These are phyloP conservation scores for Toxostoma redivivum DNA, from an alignment of 2,113 vertebrate genomes.

Conservation along the genomic window DNA sequence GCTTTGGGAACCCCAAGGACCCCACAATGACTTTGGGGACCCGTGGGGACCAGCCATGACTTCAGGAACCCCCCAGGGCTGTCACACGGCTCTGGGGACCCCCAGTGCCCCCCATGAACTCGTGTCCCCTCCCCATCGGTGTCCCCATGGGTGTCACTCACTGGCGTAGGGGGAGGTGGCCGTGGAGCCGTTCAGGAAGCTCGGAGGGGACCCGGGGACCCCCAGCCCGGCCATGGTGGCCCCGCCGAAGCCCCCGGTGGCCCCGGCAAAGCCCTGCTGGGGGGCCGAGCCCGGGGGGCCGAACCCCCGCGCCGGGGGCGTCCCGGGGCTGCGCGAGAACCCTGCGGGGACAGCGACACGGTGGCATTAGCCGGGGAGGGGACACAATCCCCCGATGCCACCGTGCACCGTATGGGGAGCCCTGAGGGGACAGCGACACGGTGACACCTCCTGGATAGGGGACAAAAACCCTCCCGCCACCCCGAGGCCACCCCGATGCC, in stretches of 20 bases:
- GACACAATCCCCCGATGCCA: no score
- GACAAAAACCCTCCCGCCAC: neutral
- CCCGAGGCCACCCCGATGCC: neutral
- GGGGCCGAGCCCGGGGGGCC: slow-evolving; percentile 86
- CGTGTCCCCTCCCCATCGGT: rapidly evolving
- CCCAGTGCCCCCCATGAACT: rapidly evolving
- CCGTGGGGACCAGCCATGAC: no score
- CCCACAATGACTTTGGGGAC: neutral
- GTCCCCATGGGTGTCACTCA: slow-evolving; percentile 62
- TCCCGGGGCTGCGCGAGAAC: slow-evolving; percentile 88
- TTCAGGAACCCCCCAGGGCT: neutral
- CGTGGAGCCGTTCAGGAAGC: slow-evolving; percentile 93
- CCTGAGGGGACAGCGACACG: no score
- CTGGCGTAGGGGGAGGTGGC: slow-evolving; percentile 95
- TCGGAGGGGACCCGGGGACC: slow-evolving; percentile 86
- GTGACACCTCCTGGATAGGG: no score
- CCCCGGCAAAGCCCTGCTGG: slow-evolving; percentile 87
- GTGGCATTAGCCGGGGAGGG: no score
- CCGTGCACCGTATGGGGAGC: no score
- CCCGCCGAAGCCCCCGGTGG: slow-evolving; percentile 83
- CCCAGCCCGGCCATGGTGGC: slow-evolving; percentile 87
- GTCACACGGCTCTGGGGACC: neutral
- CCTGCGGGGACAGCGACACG: slow-evolving; percentile 66
- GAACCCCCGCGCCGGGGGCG: slow-evolving; percentile 85
- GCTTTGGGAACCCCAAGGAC: neutral